Base-by-base conservation (phyloP, 2,113 vertebrate genomes). In the Cottus gobio region DNA sequence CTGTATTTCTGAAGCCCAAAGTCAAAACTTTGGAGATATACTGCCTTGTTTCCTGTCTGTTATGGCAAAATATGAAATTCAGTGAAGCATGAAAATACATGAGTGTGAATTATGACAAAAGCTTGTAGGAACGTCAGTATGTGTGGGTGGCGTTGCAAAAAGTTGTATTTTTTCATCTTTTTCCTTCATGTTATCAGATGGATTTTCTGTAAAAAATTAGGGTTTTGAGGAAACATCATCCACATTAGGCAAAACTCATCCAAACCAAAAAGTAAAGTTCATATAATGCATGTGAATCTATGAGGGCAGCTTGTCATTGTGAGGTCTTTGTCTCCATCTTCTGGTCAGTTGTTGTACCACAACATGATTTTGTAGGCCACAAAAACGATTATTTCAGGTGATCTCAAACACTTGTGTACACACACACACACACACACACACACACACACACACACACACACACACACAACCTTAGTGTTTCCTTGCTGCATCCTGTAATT, bases 251-350 rank as follows among this genome's bases (percentile, higher is more conserved):
- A n/a, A n/a, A n/a, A n/a, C n/a, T n/a, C 50, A 54, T 54, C 52
- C 52, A 54, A 54, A 39, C 31, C 7, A 20, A n/a, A 36, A 12
- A 36, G 34, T n/a, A 12, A n/a, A 36, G 56, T 54, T 26, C 9
- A 54, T 5, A 28, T 15, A 3, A 34, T 12, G 2, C 6, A 34
- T 13, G 22, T 63, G 20, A 22, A 2, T 39, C 34, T 7, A 9
- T 22, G 62, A 24, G 22, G 10, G 18, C 7, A 4, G 30, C 22
- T 12, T 9, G 9, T 34, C 7, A 63, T 28, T 8, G n/a, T 30
- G 0, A 63, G 39, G 90, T 87, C 82, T 92, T 67, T 91, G 87
- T 48, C 81, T 68, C 88, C 89, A 63, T 75, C 92, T 92, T 58
- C 79, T 88, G 90, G 82, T 52, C 50, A 48, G 3, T 20, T 1